Conservation (phyloP, 2,113 vertebrate genomes). For the Callionymus lyra region DNA sequence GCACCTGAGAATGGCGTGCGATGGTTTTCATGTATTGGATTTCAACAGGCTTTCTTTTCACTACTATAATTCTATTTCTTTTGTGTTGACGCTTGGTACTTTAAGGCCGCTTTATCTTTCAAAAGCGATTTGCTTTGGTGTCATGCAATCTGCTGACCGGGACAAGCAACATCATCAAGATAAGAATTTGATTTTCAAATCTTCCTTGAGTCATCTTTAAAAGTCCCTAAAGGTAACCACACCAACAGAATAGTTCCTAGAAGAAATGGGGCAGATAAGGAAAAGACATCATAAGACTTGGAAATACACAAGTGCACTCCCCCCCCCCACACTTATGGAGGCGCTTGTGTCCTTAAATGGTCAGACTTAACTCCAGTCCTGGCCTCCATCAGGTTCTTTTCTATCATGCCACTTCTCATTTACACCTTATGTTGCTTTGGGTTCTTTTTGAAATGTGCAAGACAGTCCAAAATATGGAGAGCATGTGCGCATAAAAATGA, state of each 20-base stretch:
- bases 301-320: constrained; percentile 9
- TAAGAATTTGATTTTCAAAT: background rate
- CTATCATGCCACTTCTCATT: constrained; percentile 14
- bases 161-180: background rate
- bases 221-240: background rate
- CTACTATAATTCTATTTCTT: no score
- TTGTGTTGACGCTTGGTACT: no score
- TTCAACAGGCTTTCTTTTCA: no score
- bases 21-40: no score
- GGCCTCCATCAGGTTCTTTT: constrained; percentile 24
- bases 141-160: background rate
- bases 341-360: constrained; percentile 55
- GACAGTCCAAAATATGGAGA: no score
- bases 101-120: no score
- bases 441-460: no score
- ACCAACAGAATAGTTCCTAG: constrained; percentile 15
- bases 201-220: background rate
- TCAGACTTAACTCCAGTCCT: constrained; percentile 42
- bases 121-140: background rate
- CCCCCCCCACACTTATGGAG: constrained; percentile 1
- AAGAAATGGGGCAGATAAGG: constrained; percentile 50
- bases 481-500: background rate
- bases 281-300: constrained; percentile 46
- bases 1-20: constrained; percentile 1
- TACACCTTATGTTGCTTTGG: no score